These are phyloP conservation scores for Cephus pygmeus DNA, from an alignment of 2,888 invertebrate genomes.

Conservation along the genomic window DNA sequence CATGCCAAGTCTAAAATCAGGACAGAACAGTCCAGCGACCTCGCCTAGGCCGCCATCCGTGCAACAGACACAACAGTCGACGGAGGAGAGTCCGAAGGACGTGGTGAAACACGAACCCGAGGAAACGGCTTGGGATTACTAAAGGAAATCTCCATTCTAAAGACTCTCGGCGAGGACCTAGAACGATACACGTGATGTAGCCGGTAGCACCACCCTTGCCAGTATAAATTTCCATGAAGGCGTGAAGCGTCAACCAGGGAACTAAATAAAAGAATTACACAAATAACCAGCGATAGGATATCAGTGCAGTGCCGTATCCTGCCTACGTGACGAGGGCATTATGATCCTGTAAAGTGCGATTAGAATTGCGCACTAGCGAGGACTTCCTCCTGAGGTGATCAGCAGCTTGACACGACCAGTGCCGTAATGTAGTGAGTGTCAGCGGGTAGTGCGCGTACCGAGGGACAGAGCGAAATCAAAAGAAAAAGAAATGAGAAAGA, in stretches of 20 bases:
- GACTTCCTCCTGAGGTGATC: no score
- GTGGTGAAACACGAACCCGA: constrained; percentile 62
- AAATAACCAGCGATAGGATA: constrained; percentile 19
- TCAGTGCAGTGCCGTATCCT: constrained; percentile 58
- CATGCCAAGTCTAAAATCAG: constrained; percentile 59
- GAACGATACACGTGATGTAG: no score
- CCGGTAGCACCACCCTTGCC: no score
- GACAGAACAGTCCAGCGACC: constrained; percentile 53
- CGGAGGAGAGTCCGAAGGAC: constrained; percentile 56
- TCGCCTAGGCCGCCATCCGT: constrained; percentile 57
- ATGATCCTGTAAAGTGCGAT: constrained; percentile 28
- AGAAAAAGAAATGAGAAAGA: neutral
- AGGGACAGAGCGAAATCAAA: constrained; percentile 49
- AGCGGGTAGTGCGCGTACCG: neutral
- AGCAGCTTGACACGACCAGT: no score
- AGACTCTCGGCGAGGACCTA: no score
- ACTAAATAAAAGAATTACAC: neutral
- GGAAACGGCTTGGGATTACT: constrained; percentile 61
- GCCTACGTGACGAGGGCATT: constrained; percentile 64
- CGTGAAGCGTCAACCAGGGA: neutral
- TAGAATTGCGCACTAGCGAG: no score
- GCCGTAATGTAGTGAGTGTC: no score
- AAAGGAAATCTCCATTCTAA: constrained; percentile 15
- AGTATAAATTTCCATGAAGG: no score
- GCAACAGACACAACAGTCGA: constrained; percentile 45